Evolutionary conservation across 2,797 vertebrate genomes (phyloP), one percentile per base, ranked within the genome.

Genomic region (Myotis myotis): DNA sequence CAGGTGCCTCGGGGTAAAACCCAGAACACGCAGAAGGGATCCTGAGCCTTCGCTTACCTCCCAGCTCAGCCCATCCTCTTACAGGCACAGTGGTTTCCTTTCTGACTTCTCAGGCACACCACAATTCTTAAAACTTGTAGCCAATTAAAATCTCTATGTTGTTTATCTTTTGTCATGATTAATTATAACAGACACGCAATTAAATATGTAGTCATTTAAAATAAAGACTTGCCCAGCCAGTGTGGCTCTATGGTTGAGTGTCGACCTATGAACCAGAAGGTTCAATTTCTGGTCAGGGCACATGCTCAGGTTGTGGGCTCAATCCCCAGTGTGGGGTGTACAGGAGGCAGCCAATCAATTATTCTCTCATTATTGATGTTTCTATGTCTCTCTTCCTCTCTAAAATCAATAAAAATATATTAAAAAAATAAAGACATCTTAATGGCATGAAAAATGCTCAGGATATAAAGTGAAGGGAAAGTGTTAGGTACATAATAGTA

Each of bases 161-260:
- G 23, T 55, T 91, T 82, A 38, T 72, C 78, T 84, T 78, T 79
- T 47, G 70, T 62, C 28, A 38, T 36, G 6, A 8, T 76, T 62
- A 49, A 68, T 71, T 89, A 36, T 28, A 70, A 38, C 51, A 60
- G 93, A 66, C 33, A 75, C 20, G 2, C n/a, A 89, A 82, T 83
- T 64, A n/a, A 82, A 38, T 70, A 41, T 9, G 7, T 79, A 51
- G 16, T 85, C 55, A 33, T 96, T 72, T 95, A 78, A 91, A 95
- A 74, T 83, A 70, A 89, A 75, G 30, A 76, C 51, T 30, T 62
- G 60, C 28, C 28, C 12, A 30, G 28, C 60, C 60, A 62, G 60
- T 62, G 60, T 62, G 60, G 28, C 60, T 62, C 28, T 62, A 28
- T 62, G 60, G 60, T 30, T 62, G 60, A 62, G 28, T 2, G 1